Percentiles rank a stretch among this genome's conserved stretches.
Evolutionary conservation across 2,113 vertebrate genomes (phyloP).

Genomic region (Anas platyrhynchos): DNA sequence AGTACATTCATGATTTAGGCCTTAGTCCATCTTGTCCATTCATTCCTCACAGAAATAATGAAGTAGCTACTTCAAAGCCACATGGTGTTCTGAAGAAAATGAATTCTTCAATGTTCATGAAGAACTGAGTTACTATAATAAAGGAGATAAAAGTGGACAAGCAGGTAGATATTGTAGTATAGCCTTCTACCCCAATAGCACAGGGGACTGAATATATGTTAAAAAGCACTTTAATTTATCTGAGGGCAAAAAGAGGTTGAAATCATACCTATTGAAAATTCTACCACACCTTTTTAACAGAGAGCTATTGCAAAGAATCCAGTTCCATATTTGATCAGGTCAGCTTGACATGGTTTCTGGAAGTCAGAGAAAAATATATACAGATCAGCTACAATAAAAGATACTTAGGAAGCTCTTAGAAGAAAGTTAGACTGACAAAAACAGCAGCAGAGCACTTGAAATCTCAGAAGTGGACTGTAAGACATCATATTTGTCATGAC

Average conservation of each 20-base stretch:
- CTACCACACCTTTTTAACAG: not conserved
- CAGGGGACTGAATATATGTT: not conserved
- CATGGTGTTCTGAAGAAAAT: not conserved
- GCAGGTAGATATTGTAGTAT: not conserved
- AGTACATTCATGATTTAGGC: not conserved
- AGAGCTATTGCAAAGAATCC: not conserved
- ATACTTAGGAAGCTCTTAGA: not conserved
- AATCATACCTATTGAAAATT: not conserved
- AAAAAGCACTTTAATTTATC: not conserved
- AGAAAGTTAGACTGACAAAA: conserved; percentile 35
- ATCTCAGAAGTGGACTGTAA: not conserved
- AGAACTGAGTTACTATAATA: not conserved
- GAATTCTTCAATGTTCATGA: not conserved
- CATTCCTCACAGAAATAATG: not conserved
- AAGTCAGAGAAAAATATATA: not conserved
- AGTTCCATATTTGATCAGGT: not conserved
- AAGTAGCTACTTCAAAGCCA: not conserved
- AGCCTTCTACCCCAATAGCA: not conserved
- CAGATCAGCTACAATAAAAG: not conserved
- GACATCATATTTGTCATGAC: not conserved
- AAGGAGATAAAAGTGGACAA: not conserved
- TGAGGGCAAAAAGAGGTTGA: not conserved
- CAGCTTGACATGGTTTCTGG: conserved; percentile 33
- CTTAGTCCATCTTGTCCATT: not conserved
- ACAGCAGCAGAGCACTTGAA: not conserved